These are phyloP conservation scores for Rutpela maculata DNA, from an alignment of 2,888 invertebrate genomes.

Conservation along the genomic window DNA sequence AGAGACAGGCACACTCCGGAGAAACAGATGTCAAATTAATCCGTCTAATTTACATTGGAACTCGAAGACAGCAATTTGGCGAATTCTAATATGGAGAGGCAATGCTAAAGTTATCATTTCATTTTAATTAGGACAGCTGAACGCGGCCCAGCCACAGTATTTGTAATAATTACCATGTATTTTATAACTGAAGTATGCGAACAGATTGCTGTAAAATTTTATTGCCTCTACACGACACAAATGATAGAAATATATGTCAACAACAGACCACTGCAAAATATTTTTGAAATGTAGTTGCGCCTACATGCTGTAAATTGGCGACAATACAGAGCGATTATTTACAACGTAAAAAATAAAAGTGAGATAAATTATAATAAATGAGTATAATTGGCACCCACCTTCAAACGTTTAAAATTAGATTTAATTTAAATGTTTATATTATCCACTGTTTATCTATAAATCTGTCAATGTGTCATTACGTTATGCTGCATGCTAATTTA, in stretches of 20 bases:
- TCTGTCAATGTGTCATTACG: conserved; percentile 2
- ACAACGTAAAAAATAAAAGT: conserved; percentile 12
- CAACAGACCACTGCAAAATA: conserved; percentile 25
- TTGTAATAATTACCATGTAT: conserved; percentile 31
- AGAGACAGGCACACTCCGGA: conserved; percentile 42
- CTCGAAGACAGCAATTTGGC: conserved; percentile 64
- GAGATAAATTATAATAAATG: conserved; percentile 25
- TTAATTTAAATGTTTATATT: conserved; percentile 1
- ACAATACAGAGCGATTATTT: conserved; percentile 10
- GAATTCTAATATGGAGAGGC: conserved; percentile 61
- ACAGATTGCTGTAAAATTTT: conserved; percentile 29
- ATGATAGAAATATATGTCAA: conserved; percentile 25
- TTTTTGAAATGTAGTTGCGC: conserved; percentile 26
- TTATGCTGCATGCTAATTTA: not conserved
- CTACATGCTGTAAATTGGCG: conserved; percentile 28
- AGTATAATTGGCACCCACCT: conserved; percentile 16
- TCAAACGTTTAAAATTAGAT: conserved; percentile 7
- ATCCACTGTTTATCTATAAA: conserved; percentile 1
- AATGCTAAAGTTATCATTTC: conserved; percentile 63
- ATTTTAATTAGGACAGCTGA: conserved; percentile 63
- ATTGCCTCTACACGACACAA: conserved; percentile 27
- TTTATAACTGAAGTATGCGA: conserved; percentile 26
- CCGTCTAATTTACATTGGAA: conserved; percentile 64
- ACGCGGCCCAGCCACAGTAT: conserved; percentile 28
- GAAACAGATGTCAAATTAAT: conserved; percentile 67